These are phyloP conservation scores for Pelecanus crispus DNA, from an alignment of 2,113 vertebrate species.

Conservation along the genomic window DNA sequence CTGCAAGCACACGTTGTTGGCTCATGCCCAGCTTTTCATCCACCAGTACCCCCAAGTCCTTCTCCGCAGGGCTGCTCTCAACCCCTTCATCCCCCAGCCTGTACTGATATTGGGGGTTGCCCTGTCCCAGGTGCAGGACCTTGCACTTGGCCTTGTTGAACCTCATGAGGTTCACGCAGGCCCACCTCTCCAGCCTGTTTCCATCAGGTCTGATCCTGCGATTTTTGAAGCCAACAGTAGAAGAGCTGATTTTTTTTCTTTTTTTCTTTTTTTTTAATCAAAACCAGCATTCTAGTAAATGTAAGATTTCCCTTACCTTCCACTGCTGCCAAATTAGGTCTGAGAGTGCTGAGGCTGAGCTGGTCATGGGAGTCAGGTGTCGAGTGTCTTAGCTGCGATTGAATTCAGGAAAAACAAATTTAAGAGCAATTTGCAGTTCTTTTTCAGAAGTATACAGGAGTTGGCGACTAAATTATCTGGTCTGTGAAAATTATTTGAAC, in stretches of 20 bases:
- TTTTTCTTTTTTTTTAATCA: neutral
- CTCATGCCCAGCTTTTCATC: too few relatives aligned
- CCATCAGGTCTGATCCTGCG: fast-evolving
- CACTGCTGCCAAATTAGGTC: neutral
- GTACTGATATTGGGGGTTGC: too few relatives aligned
- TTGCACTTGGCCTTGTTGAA: too few relatives aligned
- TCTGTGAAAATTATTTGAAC: constrained; percentile 9
- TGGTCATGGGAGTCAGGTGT: neutral
- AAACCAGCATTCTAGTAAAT: neutral
- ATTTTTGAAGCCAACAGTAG: neutral
- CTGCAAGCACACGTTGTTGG: too few relatives aligned
- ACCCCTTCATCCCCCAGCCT: too few relatives aligned
- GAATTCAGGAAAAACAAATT: constrained; percentile 21
- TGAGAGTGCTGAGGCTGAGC: neutral
- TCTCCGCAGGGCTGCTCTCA: too few relatives aligned
- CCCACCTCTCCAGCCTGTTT: too few relatives aligned
- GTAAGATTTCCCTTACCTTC: neutral
- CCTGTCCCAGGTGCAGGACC: too few relatives aligned
- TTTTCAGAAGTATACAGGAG: neutral
- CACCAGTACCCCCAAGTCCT: too few relatives aligned
- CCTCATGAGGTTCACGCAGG: too few relatives aligned
- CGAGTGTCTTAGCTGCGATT: neutral
- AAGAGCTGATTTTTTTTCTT: neutral
- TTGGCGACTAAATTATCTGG: neutral
- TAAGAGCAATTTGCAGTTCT: neutral